Conservation (phyloP, 2,888 invertebrate genomes). For the Hedya salicella region DNA sequence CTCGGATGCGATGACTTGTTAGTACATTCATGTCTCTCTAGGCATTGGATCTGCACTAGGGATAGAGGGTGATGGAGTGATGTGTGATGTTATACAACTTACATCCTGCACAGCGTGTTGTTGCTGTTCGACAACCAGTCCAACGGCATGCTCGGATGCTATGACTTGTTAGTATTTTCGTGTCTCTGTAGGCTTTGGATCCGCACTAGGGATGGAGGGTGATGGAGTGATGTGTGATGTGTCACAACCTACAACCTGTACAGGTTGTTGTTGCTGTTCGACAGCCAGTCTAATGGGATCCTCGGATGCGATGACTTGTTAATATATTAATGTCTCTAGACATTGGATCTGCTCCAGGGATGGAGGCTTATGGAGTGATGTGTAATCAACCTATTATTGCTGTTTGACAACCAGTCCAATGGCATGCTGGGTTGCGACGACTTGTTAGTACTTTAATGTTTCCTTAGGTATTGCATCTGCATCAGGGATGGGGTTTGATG, state of each 20-base stretch:
- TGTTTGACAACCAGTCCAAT: conserved; percentile 84
- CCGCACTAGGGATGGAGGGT: too few species aligned
- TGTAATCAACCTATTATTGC: too few species aligned
- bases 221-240: too few species aligned
- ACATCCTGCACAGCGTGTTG: conserved; percentile 84
- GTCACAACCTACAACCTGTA: too few species aligned
- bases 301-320: conserved; percentile 84
- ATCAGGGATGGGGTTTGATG: too few species aligned
- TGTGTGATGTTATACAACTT: too few species aligned
- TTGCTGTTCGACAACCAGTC: conserved; percentile 84
- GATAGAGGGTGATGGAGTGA: too few species aligned
- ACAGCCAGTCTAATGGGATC: conserved; percentile 85
- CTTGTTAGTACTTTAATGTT: conserved; percentile 69
- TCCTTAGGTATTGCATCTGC: too few species aligned
- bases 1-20: conserved; percentile 84
- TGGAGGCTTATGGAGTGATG: too few species aligned
- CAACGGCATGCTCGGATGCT: conserved; percentile 84
- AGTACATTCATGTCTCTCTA: conserved; percentile 53
- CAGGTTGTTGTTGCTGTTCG: conserved; percentile 83
- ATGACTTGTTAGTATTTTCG: conserved; percentile 78
- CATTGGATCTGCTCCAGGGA: too few species aligned
- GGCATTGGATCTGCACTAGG: too few species aligned
- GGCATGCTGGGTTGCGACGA: conserved; percentile 85
- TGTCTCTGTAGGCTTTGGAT: too few species aligned
- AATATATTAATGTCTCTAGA: conserved; percentile 52